These are phyloP conservation scores for Dasyprocta punctata DNA, from an alignment of 2,113 vertebrate species.

Conservation along the genomic window DNA sequence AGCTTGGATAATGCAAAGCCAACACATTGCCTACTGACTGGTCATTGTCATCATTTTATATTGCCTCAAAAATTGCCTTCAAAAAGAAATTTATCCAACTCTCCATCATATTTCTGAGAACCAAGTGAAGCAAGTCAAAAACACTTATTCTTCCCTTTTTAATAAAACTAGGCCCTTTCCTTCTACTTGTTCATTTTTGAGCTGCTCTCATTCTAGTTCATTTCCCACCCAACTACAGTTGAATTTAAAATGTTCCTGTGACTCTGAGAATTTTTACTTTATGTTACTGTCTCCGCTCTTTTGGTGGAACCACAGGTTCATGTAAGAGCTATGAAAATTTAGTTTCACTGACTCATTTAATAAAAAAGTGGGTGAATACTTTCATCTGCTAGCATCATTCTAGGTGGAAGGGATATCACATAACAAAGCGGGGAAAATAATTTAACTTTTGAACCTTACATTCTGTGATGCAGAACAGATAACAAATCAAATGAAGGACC, in stretches of 20 bases:
- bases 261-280: not conserved
- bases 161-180: not conserved
- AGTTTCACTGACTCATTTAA: not conserved
- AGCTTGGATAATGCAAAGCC: not conserved
- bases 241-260: not conserved
- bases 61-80: not conserved
- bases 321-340: not conserved
- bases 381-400: not conserved
- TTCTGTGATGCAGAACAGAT: not conserved
- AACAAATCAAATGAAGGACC: not conserved
- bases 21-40: not conserved
- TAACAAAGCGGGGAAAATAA: not conserved
- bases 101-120: not conserved
- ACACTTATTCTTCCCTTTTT: not conserved
- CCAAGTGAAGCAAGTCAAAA: not conserved
- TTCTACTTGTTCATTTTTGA: not conserved
- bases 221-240: not conserved
- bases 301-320: not conserved
- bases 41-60: not conserved
- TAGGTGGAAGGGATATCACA: constrained; percentile 15
- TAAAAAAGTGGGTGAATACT: not conserved
- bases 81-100: not conserved
- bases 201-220: not conserved
- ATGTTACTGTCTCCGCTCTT: not conserved
- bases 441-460: not conserved